These are phyloP conservation scores for Calameuta filiformis DNA, from an alignment of 2,888 invertebrate genomes.

Conservation along the genomic window DNA sequence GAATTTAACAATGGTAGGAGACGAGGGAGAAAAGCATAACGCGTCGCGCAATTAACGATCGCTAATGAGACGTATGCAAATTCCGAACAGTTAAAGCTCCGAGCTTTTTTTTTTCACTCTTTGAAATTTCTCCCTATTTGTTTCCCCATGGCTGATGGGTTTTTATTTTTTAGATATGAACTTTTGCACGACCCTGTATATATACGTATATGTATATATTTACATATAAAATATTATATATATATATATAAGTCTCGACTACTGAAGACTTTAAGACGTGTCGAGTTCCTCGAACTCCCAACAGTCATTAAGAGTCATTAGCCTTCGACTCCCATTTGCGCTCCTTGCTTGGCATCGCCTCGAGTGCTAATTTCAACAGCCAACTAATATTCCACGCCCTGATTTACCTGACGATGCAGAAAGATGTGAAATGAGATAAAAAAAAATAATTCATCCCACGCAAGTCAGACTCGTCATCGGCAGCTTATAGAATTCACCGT, in stretches of 20 bases:
- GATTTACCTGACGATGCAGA: neutral
- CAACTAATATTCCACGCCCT: neutral
- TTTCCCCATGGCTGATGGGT: neutral
- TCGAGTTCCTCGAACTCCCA: neutral
- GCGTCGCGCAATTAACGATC: constrained; percentile 41
- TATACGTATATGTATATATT: neutral
- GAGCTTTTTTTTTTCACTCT: constrained; percentile 17
- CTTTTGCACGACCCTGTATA: neutral
- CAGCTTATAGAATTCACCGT: neutral
- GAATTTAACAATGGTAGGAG: constrained; percentile 10
- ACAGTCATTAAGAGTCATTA: neutral
- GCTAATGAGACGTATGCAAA: constrained; percentile 47
- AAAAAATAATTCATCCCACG: neutral
- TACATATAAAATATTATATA: neutral
- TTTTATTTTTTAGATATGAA: neutral
- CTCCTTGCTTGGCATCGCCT: neutral
- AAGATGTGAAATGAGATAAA: neutral
- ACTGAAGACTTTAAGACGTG: neutral
- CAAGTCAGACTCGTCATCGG: neutral
- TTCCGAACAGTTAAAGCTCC: constrained; percentile 34
- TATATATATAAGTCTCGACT: neutral
- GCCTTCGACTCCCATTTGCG: neutral
- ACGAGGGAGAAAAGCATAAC: constrained; percentile 17
- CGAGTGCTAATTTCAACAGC: neutral
- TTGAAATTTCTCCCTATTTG: neutral